These are phyloP conservation scores for Zeus faber DNA, from an alignment of 2,113 vertebrate genomes.

Conservation along the genomic window DNA sequence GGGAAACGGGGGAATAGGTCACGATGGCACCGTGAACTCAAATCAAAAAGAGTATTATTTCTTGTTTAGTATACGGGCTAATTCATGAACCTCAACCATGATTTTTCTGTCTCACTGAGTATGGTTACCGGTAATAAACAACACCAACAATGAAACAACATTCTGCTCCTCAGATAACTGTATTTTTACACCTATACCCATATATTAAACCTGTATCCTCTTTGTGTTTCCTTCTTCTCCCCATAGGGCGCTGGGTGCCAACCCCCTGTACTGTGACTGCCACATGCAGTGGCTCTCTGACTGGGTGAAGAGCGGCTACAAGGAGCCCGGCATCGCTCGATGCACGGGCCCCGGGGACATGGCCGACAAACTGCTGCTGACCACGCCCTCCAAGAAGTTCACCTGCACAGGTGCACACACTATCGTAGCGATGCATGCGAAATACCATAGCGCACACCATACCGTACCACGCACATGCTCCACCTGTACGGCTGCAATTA, in stretches of 20 bases:
- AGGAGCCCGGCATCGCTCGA: conserved; percentile 95
- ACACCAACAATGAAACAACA: too few relatives aligned
- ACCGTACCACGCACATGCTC: neutral
- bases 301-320: conserved; percentile 98
- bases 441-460: neutral
- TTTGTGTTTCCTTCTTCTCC: conserved; percentile 12
- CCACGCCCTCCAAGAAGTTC: conserved; percentile 97
- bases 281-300: conserved; percentile 98
- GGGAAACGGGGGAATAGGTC: too few relatives aligned
- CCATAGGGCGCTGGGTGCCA: conserved; percentile 92
- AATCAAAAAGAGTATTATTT: too few relatives aligned
- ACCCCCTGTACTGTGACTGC: conserved; percentile 96
- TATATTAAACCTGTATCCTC: too few relatives aligned
- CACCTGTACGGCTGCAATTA: too few relatives aligned
- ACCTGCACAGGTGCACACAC: conserved; percentile 87
- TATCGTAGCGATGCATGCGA: neutral
- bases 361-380: conserved; percentile 96
- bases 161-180: too few relatives aligned
- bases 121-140: too few relatives aligned
- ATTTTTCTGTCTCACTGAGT: too few relatives aligned
- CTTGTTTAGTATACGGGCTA: too few relatives aligned
- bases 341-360: conserved; percentile 94
- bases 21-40: too few relatives aligned
- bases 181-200: too few relatives aligned
- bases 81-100: too few relatives aligned